Evolutionary conservation across 2,113 vertebrate species (phyloP).

Genomic region (Ondatra zibethicus): DNA sequence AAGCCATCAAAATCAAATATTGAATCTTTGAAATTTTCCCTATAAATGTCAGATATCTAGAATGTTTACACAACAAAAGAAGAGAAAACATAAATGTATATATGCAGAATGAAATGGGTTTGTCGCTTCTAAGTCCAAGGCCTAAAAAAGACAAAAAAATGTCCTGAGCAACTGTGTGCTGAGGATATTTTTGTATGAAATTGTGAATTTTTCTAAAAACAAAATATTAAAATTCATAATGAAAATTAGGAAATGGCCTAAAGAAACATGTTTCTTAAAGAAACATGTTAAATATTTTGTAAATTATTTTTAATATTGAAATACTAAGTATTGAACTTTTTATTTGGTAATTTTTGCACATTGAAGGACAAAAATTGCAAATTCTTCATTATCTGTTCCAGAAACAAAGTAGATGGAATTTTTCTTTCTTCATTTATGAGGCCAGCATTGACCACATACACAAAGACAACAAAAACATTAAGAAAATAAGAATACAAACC

Average conservation of each 20-base stretch:
- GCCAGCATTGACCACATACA: neutral
- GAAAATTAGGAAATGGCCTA: neutral
- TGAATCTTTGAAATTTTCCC: neutral
- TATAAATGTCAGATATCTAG: neutral
- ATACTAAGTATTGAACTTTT: neutral
- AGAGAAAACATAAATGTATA: neutral
- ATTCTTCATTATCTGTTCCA: neutral
- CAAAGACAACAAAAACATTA: neutral
- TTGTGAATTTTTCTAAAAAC: neutral
- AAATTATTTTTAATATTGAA: neutral
- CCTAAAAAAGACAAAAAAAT: neutral
- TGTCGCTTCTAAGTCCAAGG: neutral
- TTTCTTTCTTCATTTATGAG: neutral
- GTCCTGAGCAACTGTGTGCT: neutral
- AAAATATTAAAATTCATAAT: neutral
- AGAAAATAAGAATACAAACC: neutral
- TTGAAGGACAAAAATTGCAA: neutral
- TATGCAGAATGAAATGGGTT: neutral
- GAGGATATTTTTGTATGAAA: neutral
- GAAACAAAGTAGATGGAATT: neutral
- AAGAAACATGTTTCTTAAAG: neutral
- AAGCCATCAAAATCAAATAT: neutral
- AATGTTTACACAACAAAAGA: neutral
- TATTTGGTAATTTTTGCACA: neutral
- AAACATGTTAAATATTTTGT: neutral